Percentiles rank a stretch among this genome's conserved stretches.
Conservation (phyloP, 2,113 vertebrate genomes). For the Thunnus thynnus region DNA sequence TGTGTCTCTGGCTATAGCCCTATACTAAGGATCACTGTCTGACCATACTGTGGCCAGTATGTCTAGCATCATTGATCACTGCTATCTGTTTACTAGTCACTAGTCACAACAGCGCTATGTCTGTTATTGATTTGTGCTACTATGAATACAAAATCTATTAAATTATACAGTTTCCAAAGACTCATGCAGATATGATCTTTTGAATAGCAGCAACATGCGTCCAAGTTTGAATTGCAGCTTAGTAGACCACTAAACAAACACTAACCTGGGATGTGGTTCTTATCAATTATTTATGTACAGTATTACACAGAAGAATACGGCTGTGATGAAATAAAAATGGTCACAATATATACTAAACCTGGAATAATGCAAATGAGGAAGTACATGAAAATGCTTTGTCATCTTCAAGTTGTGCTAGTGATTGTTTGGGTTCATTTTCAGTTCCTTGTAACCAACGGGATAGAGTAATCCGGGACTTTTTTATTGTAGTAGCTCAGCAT, state of each 20-base stretch:
- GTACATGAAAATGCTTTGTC: neutral
- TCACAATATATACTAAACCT: neutral
- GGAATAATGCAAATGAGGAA: neutral
- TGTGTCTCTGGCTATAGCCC: neutral
- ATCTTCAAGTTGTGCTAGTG: neutral
- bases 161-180: too few species aligned
- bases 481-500: constrained; percentile 21
- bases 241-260: too few species aligned
- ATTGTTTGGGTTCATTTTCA: constrained; percentile 17
- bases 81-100: constrained; percentile 1
- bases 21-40: constrained; percentile 9
- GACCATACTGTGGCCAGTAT: neutral
- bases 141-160: neutral
- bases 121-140: constrained; percentile 15
- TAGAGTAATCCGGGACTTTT: constrained; percentile 35
- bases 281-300: neutral
- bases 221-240: neutral
- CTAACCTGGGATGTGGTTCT: neutral
- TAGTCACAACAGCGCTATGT: constrained; percentile 10
- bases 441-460: constrained; percentile 1
- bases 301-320: neutral
- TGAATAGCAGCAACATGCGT: neutral
- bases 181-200: neutral
- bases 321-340: neutral
- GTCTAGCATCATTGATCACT: constrained; percentile 22